Conservation (phyloP, 2,113 vertebrate genomes). For the Cyrtonyx montezumae region DNA sequence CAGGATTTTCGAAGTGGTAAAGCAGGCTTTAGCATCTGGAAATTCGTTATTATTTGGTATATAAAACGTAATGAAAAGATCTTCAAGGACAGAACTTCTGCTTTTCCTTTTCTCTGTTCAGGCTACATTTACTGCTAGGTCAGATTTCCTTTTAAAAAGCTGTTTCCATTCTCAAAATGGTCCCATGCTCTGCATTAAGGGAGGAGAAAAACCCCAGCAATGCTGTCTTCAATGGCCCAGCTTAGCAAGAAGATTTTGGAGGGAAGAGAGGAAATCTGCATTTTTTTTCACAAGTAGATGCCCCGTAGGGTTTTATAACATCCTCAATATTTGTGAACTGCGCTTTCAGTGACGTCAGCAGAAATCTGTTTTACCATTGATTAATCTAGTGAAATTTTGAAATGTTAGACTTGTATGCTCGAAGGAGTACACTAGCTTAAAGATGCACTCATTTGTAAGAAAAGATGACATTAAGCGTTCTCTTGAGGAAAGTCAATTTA, state of each 20-base stretch:
- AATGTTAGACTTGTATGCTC: background rate
- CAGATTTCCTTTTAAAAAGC: background rate
- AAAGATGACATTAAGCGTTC: fast-evolving
- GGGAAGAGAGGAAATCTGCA: background rate
- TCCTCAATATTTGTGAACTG: background rate
- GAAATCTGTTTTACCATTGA: background rate
- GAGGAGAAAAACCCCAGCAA: background rate
- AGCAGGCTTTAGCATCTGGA: background rate
- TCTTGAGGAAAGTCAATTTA: background rate
- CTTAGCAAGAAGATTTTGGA: background rate
- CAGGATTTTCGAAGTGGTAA: background rate
- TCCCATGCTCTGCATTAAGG: background rate
- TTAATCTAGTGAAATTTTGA: background rate
- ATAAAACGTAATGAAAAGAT: background rate
- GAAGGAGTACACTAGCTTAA: background rate
- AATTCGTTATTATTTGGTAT: background rate
- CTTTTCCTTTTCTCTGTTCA: background rate
- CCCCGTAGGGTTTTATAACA: background rate
- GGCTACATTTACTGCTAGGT: background rate
- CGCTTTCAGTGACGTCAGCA: background rate
- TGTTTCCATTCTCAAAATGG: background rate
- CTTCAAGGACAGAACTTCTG: background rate
- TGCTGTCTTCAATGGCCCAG: background rate
- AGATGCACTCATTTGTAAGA: background rate
- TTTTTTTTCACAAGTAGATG: background rate